Evolutionary conservation across 2,888 invertebrate species (phyloP).

Genomic region (Orthosia gracilis): DNA sequence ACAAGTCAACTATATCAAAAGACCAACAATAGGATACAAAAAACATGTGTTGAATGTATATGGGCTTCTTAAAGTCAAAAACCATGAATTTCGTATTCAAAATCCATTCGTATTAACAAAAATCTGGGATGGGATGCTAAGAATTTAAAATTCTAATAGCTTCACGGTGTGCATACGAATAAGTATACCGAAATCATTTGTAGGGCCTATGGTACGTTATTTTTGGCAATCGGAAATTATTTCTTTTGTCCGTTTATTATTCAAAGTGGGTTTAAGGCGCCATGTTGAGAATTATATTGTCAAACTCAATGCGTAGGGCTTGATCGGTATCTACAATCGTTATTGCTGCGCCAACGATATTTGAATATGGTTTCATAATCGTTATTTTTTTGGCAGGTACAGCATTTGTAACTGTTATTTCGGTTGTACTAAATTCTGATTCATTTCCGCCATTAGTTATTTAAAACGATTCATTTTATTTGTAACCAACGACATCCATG

Average conservation of each 20-base stretch:
- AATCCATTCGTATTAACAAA: slow-evolving; percentile 82
- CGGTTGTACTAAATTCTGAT: slow-evolving; percentile 20
- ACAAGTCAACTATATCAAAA: slow-evolving; percentile 51
- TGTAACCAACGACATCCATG: slow-evolving; percentile 6
- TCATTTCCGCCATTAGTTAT: not conserved
- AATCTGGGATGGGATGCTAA: slow-evolving; percentile 76
- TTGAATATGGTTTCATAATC: slow-evolving; percentile 59
- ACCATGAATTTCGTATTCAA: slow-evolving; percentile 79
- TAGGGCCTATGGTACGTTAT: slow-evolving; percentile 60
- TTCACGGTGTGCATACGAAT: slow-evolving; percentile 75
- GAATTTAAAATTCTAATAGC: slow-evolving; percentile 81
- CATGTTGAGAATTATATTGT: slow-evolving; percentile 69
- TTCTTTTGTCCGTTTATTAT: slow-evolving; percentile 75
- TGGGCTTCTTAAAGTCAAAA: slow-evolving; percentile 68
- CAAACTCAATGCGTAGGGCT: slow-evolving; percentile 55
- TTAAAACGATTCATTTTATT: not conserved
- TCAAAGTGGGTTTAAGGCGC: slow-evolving; percentile 70
- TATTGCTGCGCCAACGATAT: slow-evolving; percentile 58
- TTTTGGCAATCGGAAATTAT: slow-evolving; percentile 82
- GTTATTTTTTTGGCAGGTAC: slow-evolving; percentile 40
- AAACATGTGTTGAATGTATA: slow-evolving; percentile 69
- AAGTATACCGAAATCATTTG: slow-evolving; percentile 67
- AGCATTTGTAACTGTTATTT: slow-evolving; percentile 28
- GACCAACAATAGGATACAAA: slow-evolving; percentile 69
- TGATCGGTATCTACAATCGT: slow-evolving; percentile 64